A percentile compares a stretch with the other conserved stretches of the same genome.
These are phyloP conservation scores for Pectinophora gossypiella DNA, from an alignment of 1,140 invertebrate genomes.

Conservation along the genomic window DNA sequence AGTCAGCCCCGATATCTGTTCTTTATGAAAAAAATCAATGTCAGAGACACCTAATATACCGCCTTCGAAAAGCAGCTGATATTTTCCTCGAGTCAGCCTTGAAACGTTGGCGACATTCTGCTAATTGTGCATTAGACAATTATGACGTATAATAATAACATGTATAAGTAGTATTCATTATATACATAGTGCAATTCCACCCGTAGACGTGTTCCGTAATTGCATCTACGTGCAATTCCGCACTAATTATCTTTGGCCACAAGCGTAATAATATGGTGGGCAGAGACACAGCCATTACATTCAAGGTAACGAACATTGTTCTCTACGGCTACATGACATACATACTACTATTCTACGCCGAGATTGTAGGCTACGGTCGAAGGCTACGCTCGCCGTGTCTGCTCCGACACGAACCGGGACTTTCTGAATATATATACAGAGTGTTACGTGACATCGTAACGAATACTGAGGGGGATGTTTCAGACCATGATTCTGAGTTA, in stretches of 20 bases:
- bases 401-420: too few species aligned
- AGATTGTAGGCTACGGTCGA: too few species aligned
- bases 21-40: neutral
- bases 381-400: too few species aligned
- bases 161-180: constrained; percentile 10
- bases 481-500: too few species aligned
- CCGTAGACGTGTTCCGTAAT: constrained; percentile 23
- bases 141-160: neutral
- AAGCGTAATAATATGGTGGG: constrained; percentile 39
- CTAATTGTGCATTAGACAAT: neutral
- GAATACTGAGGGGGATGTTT: too few species aligned
- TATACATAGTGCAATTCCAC: constrained; percentile 18
- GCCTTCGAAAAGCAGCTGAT: neutral
- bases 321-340: neutral
- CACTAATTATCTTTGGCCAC: constrained; percentile 45
- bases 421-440: too few species aligned
- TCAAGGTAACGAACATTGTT: constrained; percentile 22
- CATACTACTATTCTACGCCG: neutral
- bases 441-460: too few species aligned
- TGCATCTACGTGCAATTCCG: constrained; percentile 46
- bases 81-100: too few species aligned
- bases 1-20: neutral
- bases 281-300: constrained; percentile 23
- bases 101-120: neutral
- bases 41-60: neutral